phyloP scores from a whole-genome alignment of 2,797 vertebrate genomes.

The Sarcoramphus papa region DNA sequence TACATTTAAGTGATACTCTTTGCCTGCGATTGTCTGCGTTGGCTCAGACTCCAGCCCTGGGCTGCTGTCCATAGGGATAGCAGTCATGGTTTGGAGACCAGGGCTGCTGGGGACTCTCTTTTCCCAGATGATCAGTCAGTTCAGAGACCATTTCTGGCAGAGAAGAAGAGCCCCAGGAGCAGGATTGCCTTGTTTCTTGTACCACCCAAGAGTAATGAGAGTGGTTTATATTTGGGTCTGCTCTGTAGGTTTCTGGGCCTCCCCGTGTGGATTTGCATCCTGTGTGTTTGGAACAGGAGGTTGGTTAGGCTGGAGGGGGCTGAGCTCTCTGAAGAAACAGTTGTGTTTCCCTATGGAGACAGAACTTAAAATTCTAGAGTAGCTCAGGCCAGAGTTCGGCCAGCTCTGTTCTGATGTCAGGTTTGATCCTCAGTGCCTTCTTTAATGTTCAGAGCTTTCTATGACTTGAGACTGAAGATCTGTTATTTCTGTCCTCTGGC shows the following conservation, averaged over 20 bases:
- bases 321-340: neutral
- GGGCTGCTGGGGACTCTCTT: neutral
- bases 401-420: neutral
- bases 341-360: neutral
- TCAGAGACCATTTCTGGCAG: neutral
- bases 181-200: neutral
- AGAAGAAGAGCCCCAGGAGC: neutral
- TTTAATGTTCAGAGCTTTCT: neutral
- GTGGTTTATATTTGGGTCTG: neutral
- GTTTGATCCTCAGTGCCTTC: neutral
- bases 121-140: neutral
- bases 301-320: neutral
- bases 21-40: neutral
- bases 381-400: neutral
- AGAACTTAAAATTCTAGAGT: neutral
- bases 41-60: neutral
- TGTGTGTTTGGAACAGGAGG: neutral
- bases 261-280: neutral
- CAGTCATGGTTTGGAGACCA: neutral
- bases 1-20: accelerated
- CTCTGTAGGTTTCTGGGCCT: neutral
- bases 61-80: accelerated
- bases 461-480: neutral
- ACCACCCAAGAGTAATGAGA: neutral
- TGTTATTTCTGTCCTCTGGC: neutral